Evolutionary conservation across 2,888 invertebrate genomes (phyloP), one percentile per base, ranked within the genome.

Genomic region (Bombyx huttoni): DNA sequence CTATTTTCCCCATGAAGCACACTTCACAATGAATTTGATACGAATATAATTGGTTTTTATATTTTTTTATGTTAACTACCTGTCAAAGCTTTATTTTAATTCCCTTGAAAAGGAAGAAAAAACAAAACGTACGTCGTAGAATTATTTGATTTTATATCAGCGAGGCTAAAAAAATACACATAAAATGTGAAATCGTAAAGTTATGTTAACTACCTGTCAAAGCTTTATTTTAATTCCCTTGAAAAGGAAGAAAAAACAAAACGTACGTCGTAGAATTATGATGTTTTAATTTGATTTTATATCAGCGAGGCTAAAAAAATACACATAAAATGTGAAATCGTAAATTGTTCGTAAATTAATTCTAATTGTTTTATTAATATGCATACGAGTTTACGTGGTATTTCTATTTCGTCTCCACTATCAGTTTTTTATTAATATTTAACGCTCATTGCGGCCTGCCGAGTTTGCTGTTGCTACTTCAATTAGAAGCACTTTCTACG

Each of bases 401-500:
- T 40, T 40, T 40, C 40, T 40, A 40, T 12, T 40, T 40, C 40
- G 40, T 40, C 12, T 40, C 12, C 40, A 10, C 40, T 40, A 40
- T 40, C 40, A 40, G 40, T 10, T 40, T 40, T 40, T 40, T 12
- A 10, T 40, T 10, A 40, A 40, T 40, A 40, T 40, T 40, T 40
- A 40, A 40, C 7, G 40, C 40, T 40, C 40, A 40, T 40, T 40
- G 8, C 40, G 40, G 40, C 40, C 40, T 40, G 40, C 12, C 7
- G 40, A 40, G 40, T 40, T 40, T 40, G 40, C 40, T 10, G 9
- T 40, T 33, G 51, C 14, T 47, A 46, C 24, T 52, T 40, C 50
- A 50, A 49, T 48, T 52, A 48, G 47, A 50, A 50, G n/a, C 33
- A 53, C 51, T 53, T 53, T 53, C 53, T 48, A 53, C 51, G 8